Conservation (phyloP, 2,888 invertebrate species). For the Oscheius sp. region DNA sequence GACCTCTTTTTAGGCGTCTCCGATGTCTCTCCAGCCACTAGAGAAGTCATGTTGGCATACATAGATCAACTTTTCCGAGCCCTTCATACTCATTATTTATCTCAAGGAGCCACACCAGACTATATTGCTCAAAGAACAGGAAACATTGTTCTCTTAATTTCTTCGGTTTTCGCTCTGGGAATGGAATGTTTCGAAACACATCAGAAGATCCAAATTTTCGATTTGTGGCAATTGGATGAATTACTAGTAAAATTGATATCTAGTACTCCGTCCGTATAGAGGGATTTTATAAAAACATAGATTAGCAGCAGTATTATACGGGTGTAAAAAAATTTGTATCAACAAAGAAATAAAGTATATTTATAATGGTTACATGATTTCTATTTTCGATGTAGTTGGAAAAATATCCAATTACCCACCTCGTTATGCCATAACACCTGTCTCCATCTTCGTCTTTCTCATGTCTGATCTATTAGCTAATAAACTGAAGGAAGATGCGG, state of each 20-base stretch:
- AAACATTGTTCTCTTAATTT: slow-evolving; percentile 54
- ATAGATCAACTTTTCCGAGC: slow-evolving; percentile 37
- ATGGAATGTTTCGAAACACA: slow-evolving; percentile 60
- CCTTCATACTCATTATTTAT: slow-evolving; percentile 43
- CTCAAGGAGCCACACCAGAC: slow-evolving; percentile 31
- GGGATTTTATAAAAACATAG: too few species aligned
- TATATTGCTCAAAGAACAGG: slow-evolving; percentile 54
- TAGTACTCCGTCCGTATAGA: not conserved
- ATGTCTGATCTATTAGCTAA: not conserved
- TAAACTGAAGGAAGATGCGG: not conserved
- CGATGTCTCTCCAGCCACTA: slow-evolving; percentile 41
- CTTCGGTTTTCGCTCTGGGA: slow-evolving; percentile 53
- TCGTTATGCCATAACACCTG: too few species aligned
- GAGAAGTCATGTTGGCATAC: slow-evolving; percentile 47
- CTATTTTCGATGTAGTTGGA: too few species aligned
- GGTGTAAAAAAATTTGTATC: too few species aligned
- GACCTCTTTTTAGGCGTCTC: slow-evolving; percentile 38
- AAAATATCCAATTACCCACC: too few species aligned
- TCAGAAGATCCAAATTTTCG: slow-evolving; percentile 60
- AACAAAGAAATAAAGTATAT: too few species aligned
- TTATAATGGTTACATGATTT: too few species aligned
- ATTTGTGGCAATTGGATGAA: slow-evolving; percentile 58
- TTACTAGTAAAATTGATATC: slow-evolving; percentile 45
- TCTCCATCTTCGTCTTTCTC: not conserved
- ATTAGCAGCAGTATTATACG: too few species aligned